Evolutionary conservation across 2,113 vertebrate species (phyloP), one percentile per base, ranked within the genome.

Genomic region (Ophiodon elongatus): DNA sequence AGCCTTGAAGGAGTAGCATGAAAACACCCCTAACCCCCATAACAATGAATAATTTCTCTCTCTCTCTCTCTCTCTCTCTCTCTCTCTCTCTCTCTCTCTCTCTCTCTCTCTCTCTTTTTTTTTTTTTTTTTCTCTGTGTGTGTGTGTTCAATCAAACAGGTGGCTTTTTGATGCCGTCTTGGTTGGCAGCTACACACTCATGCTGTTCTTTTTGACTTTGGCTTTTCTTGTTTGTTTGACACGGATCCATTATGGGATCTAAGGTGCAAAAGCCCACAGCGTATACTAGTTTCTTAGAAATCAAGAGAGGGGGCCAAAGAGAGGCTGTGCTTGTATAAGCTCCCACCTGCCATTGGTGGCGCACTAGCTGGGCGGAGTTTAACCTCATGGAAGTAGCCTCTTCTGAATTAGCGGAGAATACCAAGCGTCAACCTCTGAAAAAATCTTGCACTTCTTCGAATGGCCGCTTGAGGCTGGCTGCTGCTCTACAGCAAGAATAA

Each of bases 211-310:
- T 62, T 56, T 45, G 25, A 76, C 57, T 66, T 54, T 31, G 63
- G 45, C 13, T 25, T 43, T 59, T 59, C n/a, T 75, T 64, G 33
- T 67, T n/a, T n/a, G 35, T 63, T 37, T 47, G 25, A 63, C 59
- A 43, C 77, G 63, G 21, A 64, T 69, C 56, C 69, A 82, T 68
- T 39, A 43, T 37, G 27, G 21, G 31, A 15, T 80, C 56, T 37
- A 17, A 60, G 63, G 50, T 27, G n/a, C 21, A 19, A 45, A 21
- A 56, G 73, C 73, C 65, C 37, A 43, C 37, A 52, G 63, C 2
- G 0, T 66, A 62, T 50, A 76, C 59, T 45, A 43, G 59, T 83
- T 62, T 83, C 45, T 72, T 64, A 57, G 63, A 83, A 76, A 76
- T 68, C 17, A 43, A 47, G 19, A 69, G 23, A 39, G 60, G n/a